Percentiles rank a stretch among this genome's conserved stretches.
phyloP scores from a whole-genome alignment of 2,113 vertebrate species.

The Ancistrus triradiatus region DNA sequence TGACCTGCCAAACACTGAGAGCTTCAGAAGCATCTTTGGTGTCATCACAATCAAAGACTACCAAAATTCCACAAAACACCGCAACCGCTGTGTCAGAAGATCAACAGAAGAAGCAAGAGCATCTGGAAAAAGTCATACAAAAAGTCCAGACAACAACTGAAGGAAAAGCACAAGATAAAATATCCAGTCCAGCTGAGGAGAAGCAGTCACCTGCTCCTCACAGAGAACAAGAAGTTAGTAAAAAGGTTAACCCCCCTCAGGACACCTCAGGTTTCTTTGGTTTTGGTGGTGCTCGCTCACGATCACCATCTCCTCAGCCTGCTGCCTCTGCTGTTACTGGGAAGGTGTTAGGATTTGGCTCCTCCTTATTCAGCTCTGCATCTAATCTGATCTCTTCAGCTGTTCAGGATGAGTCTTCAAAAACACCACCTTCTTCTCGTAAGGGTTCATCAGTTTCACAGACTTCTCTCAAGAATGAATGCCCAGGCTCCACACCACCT shows the following conservation, averaged over 20 bases:
- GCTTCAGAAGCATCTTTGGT: slow-evolving; percentile 58
- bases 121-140: background rate
- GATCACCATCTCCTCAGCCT: slow-evolving; percentile 65
- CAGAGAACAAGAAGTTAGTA: slow-evolving; percentile 40
- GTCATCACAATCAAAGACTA: slow-evolving; percentile 48
- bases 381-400: slow-evolving; percentile 41
- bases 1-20: slow-evolving; percentile 82
- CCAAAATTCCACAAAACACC: background rate
- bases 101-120: background rate
- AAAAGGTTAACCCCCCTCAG: slow-evolving; percentile 59
- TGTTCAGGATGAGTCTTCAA: slow-evolving; percentile 35
- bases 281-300: slow-evolving; percentile 61
- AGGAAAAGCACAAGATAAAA: background rate
- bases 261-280: slow-evolving; percentile 69
- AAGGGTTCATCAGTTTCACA: slow-evolving; percentile 24
- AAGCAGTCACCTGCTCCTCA: background rate
- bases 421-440: slow-evolving; percentile 23
- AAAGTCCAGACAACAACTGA: background rate
- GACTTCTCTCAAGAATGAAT: background rate
- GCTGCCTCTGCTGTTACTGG: slow-evolving; percentile 69
- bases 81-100: background rate
- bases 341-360: slow-evolving; percentile 60
- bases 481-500: too few relatives aligned
- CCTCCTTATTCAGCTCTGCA: slow-evolving; percentile 38
- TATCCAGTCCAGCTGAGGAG: background rate